Percentiles rank a stretch among this genome's conserved stretches.
These are phyloP conservation scores for Dryobota labecula DNA, from an alignment of 2,888 invertebrate genomes.

Conservation along the genomic window DNA sequence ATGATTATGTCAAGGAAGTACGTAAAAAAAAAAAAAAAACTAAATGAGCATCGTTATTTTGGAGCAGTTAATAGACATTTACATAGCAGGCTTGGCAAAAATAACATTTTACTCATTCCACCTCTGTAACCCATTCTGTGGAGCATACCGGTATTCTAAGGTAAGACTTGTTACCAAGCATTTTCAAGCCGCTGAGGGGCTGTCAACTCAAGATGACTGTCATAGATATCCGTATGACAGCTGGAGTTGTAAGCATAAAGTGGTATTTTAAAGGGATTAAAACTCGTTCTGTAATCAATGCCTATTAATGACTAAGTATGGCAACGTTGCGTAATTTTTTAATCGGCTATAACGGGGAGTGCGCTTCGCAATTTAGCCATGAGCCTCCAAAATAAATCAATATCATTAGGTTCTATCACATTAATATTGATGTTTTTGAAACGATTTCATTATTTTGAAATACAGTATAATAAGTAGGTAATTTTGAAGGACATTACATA, in stretches of 20 bases:
- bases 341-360: slow-evolving; percentile 2
- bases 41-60: too few species aligned
- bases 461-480: slow-evolving; percentile 7
- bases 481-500: slow-evolving; percentile 43
- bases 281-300: slow-evolving; percentile 34
- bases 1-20: too few species aligned
- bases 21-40: too few species aligned
- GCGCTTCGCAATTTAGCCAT: slow-evolving; percentile 22
- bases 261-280: slow-evolving; percentile 10
- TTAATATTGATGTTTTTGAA: slow-evolving; percentile 20
- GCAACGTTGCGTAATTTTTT: slow-evolving; percentile 33
- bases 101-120: neutral
- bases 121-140: slow-evolving; percentile 3
- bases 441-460: slow-evolving; percentile 33
- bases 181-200: slow-evolving; percentile 18
- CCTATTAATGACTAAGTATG: slow-evolving; percentile 16
- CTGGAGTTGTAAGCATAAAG: slow-evolving; percentile 2
- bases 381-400: slow-evolving; percentile 29
- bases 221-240: slow-evolving; percentile 40
- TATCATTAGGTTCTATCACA: slow-evolving; percentile 22
- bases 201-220: slow-evolving; percentile 29
- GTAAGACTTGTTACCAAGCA: slow-evolving; percentile 10
- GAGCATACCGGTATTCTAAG: slow-evolving; percentile 13
- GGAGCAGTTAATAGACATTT: too few species aligned
- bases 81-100: neutral